Evolutionary conservation across 2,888 invertebrate genomes (phyloP).

Genomic region (Polydesmus complanatus): DNA sequence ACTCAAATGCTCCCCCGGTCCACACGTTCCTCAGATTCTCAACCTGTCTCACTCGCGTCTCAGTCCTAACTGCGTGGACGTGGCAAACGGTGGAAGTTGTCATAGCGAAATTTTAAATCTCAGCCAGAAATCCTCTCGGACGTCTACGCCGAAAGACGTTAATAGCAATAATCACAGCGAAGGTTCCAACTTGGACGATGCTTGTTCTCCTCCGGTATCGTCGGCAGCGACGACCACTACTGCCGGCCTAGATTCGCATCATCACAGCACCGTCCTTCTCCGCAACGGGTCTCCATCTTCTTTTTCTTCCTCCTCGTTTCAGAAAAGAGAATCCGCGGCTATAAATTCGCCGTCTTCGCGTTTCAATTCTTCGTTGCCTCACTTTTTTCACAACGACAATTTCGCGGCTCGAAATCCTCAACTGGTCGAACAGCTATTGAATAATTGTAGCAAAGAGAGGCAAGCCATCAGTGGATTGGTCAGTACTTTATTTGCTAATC

Average conservation of each 20-base stretch:
- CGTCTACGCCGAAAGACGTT: slow-evolving; percentile 25
- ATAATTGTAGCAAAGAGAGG: neutral
- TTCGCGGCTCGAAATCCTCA: neutral
- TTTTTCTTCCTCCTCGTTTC: neutral
- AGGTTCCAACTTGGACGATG: neutral
- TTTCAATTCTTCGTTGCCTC: slow-evolving; percentile 2
- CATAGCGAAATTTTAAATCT: slow-evolving; percentile 55
- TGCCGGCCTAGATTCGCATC: neutral
- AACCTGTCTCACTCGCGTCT: slow-evolving; percentile 8
- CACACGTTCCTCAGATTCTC: slow-evolving; percentile 24
- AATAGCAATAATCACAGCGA: slow-evolving; percentile 14
- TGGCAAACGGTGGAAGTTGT: slow-evolving; percentile 40
- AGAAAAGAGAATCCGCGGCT: neutral
- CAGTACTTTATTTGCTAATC: neutral
- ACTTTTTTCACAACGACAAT: neutral
- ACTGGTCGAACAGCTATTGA: neutral
- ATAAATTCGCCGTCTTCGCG: slow-evolving; percentile 9
- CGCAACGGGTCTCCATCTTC: slow-evolving; percentile 1
- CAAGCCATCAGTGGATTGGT: neutral
- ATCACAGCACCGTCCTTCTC: neutral
- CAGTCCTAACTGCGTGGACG: slow-evolving; percentile 11
- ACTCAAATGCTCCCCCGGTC: slow-evolving; percentile 32
- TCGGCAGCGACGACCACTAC: slow-evolving; percentile 1
- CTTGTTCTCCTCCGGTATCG: neutral
- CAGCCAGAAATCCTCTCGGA: slow-evolving; percentile 53